Percentiles rank a stretch among this genome's conserved stretches.
These are phyloP conservation scores for Pampus argenteus DNA, from an alignment of 2,797 vertebrate species.

Conservation along the genomic window DNA sequence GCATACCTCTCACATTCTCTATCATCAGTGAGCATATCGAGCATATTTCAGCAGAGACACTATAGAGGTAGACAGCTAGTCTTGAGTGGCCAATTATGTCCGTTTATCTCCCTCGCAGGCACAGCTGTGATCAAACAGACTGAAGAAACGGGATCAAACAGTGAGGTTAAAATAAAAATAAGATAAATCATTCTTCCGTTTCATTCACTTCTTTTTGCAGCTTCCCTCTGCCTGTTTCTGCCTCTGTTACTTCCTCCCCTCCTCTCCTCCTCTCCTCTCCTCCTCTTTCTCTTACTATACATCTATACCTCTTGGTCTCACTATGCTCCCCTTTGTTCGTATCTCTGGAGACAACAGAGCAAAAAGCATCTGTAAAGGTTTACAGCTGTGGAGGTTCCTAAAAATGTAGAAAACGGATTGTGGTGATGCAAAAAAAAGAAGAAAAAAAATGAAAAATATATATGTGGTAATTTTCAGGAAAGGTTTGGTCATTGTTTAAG, in stretches of 20 bases:
- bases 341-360: constrained; percentile 55
- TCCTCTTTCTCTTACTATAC: constrained; percentile 11
- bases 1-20: constrained; percentile 30
- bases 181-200: constrained; percentile 78
- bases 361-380: constrained; percentile 68
- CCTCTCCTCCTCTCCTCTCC: constrained; percentile 45
- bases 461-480: neutral
- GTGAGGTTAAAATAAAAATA: constrained; percentile 59
- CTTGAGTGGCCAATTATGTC: constrained; percentile 84
- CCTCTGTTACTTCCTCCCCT: constrained; percentile 58
- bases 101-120: constrained; percentile 83
- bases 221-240: constrained; percentile 61
- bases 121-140: constrained; percentile 82
- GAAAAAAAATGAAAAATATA: too few relatives aligned
- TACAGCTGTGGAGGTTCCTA: too few relatives aligned
- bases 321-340: constrained; percentile 48
- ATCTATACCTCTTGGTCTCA: constrained; percentile 41
- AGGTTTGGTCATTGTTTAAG: constrained; percentile 1
- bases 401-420: neutral
- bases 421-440: constrained; percentile 16
- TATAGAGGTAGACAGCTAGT: constrained; percentile 80
- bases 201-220: constrained; percentile 57
- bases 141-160: constrained; percentile 82
- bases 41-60: constrained; percentile 72
- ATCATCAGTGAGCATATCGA: constrained; percentile 55